Percentiles rank a stretch among this genome's conserved stretches.
Conservation (phyloP, 2,113 vertebrate genomes). For the Pao palembangensis region DNA sequence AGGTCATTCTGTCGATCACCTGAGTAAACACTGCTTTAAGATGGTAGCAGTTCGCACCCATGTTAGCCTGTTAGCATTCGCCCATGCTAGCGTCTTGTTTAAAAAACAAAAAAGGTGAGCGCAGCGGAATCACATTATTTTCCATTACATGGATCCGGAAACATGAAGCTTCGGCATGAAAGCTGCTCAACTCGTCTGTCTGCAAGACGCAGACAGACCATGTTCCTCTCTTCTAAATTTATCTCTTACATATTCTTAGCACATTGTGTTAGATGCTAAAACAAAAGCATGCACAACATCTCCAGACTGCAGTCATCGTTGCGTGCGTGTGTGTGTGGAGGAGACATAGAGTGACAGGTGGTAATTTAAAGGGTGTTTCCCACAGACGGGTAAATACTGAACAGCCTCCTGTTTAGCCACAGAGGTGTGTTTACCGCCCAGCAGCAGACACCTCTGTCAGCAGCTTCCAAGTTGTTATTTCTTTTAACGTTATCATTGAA, state of each 20-base stretch:
- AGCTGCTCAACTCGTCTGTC: not conserved
- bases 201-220: not conserved
- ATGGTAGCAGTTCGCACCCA: too few species aligned
- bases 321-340: conserved; percentile 18
- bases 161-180: not conserved
- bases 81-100: too few species aligned
- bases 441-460: conserved; percentile 53
- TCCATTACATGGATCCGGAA: not conserved
- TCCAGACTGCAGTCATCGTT: conserved; percentile 30
- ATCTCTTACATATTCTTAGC: not conserved
- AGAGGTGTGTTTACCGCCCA: conserved; percentile 43
- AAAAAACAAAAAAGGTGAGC: too few species aligned
- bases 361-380: conserved; percentile 61
- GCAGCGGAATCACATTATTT: too few species aligned
- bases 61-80: too few species aligned
- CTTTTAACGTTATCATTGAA: conserved; percentile 4
- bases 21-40: too few species aligned
- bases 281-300: conserved; percentile 5
- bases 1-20: not conserved
- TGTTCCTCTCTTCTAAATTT: conserved; percentile 13
- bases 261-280: conserved; percentile 10
- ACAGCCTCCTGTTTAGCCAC: conserved; percentile 13
- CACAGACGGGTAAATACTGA: conserved; percentile 44
- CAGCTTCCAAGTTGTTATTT: conserved; percentile 23
- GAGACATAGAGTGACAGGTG: conserved; percentile 15